Base-by-base conservation (phyloP, 2,113 vertebrate genomes). In the Nerophis lumbriciformis region DNA sequence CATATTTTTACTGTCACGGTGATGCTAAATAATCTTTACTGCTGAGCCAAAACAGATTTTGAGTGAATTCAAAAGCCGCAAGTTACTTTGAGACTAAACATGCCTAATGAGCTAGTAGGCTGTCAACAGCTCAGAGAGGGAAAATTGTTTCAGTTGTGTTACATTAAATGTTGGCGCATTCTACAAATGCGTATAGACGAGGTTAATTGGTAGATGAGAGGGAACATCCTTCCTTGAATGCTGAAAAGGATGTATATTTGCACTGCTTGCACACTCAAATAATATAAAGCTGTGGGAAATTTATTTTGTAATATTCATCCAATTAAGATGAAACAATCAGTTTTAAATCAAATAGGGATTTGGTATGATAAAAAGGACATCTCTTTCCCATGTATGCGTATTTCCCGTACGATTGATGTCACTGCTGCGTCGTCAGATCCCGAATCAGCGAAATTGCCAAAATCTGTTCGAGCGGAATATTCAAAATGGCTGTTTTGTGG, bases 11-110 rank as follows among this genome's bases (percentile, higher is more conserved):
- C 38, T 2, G 12, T 38, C 47, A 38, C 6, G 48, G 39, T 8
- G 36, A 56, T 62, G 49, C 53, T 48, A 59, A 49, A 60, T 15
- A n/a, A 47, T 55, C 6, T 48, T 39, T 55, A 42, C 57, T 48
- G 57, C 57, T 65, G 65, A 48, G 16, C 76, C 48, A 75, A 70
- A 53, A 28, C 38, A 15, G 56, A 39, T 55, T 67, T 69, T 66
- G 63, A 45, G 10, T 4, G 42, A 79, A 64, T 79, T 61, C 59
- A 53, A 63, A 67, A 6, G 38, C 76, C 9, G 36, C 12, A 12
- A 66, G 62, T 63, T 57, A 56, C 75, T 78, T 69, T 65, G 68
- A 69, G 76, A 71, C 69, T 56, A 73, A 73, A 79, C 59, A 19
- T 56, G 47, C 51, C 55, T 76, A 79, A 86, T 70, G 68, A 74